Percentiles rank a stretch among this genome's conserved stretches.
These are phyloP conservation scores for Drosophila koepferae DNA, from an alignment of 2,888 invertebrate species.

Conservation along the genomic window DNA sequence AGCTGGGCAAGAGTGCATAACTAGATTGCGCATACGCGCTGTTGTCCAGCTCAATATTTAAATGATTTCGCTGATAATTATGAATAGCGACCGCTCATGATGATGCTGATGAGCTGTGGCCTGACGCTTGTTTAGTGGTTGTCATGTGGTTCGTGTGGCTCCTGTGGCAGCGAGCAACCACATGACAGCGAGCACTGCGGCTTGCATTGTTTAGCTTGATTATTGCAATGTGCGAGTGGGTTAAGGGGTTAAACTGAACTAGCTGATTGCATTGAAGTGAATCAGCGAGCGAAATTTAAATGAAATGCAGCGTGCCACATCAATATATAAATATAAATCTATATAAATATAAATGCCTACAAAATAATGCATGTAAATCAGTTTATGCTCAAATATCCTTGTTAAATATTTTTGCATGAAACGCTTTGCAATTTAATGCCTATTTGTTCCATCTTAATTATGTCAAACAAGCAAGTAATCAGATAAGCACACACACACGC, in stretches of 20 bases:
- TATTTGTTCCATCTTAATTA: constrained; percentile 37
- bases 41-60: constrained; percentile 24
- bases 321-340: no score
- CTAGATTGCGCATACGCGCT: constrained; percentile 40
- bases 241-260: neutral
- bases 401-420: neutral
- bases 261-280: no score
- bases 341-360: no score
- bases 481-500: constrained; percentile 48
- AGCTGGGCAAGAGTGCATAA: no score
- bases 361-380: no score
- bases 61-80: constrained; percentile 17
- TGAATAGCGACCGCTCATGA: neutral
- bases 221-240: neutral
- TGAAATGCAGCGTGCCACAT: no score
- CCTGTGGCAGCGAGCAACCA: neutral
- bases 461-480: constrained; percentile 54
- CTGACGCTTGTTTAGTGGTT: constrained; percentile 35
- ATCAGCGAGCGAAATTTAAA: no score
- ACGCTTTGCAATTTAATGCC: neutral
- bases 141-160: constrained; percentile 33
- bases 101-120: constrained; percentile 1
- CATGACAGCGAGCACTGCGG: constrained; percentile 1
- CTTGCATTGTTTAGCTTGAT: constrained; percentile 8
- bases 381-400: neutral